Base-by-base conservation (phyloP, 2,113 vertebrate species). In the Macrotis lagotis region DNA sequence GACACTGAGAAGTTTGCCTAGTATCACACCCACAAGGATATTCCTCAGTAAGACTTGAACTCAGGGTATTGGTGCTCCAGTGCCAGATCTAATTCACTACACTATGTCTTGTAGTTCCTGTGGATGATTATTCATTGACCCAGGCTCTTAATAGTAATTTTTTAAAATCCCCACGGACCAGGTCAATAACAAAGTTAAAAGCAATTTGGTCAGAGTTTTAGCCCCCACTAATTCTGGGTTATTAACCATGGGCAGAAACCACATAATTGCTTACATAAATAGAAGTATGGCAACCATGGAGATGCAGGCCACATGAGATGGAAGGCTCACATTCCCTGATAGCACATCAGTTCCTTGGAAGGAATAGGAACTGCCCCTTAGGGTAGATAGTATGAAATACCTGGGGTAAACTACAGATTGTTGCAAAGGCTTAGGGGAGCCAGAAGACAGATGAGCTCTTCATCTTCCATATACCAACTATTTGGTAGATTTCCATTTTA, bases 211-310 rank as follows among this genome's bases (percentile, higher is more conserved):
- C 66, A 48, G 93, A 96, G 95, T 66, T 55, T 92, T 97, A 95
- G 91, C 89, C 25, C 89, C 83, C 94, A 97, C 96, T 97, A 97
- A 97, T 96, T 96, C 94, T 96, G 96, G 96, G 95, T 97, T 98
- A 98, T 97, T 98, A 98, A 98, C 93, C 97, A 94, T 91, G 94
- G 93, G 92, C 94, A 94, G 91, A 55, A 94, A 94, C 66, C 66
- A 83, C 66, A 97, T 97, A 97, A 97, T 50, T 96, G 94, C 93
- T 96, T 96, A 93, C 93, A 94, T 97, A 96, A 97, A 96, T 95
- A 97, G 97, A 94, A 94, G 93, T 94, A 91, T 89, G 48, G 92
- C 93, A 96, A 90, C 94, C 96, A 95, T 90, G 94, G 94, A 97
- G 92, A 88, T 48, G 66, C 52, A 93, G 92, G 92, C 90, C n/a